Percentiles rank a stretch among this genome's conserved stretches.
phyloP scores from a whole-genome alignment of 2,113 vertebrate species.

The Microtus pennsylvanicus region DNA sequence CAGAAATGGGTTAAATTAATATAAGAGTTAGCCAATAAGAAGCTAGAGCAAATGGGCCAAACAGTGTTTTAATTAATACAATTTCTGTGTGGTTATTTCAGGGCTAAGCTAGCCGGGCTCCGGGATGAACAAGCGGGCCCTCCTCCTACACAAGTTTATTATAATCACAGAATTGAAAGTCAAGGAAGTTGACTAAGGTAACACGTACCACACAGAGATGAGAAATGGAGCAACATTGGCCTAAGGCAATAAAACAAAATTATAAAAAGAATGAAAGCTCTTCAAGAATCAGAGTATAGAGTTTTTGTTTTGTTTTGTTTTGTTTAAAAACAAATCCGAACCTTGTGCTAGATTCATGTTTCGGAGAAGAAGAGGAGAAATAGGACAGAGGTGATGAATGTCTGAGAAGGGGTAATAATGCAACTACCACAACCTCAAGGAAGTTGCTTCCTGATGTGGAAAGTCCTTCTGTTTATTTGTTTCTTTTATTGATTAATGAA shows the following conservation, averaged over 20 bases:
- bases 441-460: not conserved
- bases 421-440: not conserved
- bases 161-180: not conserved
- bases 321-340: not conserved
- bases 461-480: too few species aligned
- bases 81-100: too few species aligned
- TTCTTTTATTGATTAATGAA: too few species aligned
- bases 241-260: not conserved
- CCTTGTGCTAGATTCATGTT: not conserved
- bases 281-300: not conserved
- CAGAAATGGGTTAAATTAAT: too few species aligned
- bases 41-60: too few species aligned
- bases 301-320: not conserved
- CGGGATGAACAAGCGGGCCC: fast-evolving
- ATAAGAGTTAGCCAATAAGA: too few species aligned
- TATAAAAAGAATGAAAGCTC: too few species aligned
- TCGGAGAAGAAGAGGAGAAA: not conserved
- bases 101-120: too few species aligned
- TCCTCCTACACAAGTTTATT: not conserved
- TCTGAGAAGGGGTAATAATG: not conserved
- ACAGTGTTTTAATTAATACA: too few species aligned
- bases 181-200: not conserved
- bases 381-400: not conserved
- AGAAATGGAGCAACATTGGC: not conserved
- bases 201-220: not conserved